Conservation (phyloP, 2,888 invertebrate species). For the Harpagoxenus sublaevis region DNA sequence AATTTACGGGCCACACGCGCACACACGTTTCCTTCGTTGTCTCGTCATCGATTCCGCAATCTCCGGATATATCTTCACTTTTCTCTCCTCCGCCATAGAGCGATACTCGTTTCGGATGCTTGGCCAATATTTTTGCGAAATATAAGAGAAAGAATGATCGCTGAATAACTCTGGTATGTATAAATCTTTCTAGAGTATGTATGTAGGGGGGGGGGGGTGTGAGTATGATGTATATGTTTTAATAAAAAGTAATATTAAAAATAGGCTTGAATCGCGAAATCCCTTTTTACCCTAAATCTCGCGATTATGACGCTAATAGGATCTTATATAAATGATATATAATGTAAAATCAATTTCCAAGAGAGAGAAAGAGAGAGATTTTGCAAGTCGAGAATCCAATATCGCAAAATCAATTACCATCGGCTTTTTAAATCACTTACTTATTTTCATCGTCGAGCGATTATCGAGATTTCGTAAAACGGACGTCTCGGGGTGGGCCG, state of each 20-base stretch:
- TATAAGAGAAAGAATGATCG: background rate
- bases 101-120: slow-evolving; percentile 3
- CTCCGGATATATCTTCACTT: slow-evolving; percentile 18
- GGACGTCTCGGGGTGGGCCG: background rate
- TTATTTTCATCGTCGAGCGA: slow-evolving; percentile 23
- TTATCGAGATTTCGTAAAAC: slow-evolving; percentile 32
- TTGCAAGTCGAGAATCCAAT: slow-evolving; percentile 10
- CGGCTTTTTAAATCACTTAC: slow-evolving; percentile 17
- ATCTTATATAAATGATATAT: background rate
- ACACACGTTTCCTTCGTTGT: background rate
- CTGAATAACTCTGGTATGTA: background rate
- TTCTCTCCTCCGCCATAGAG: background rate
- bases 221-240: background rate
- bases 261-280: background rate
- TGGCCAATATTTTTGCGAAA: background rate
- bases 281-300: background rate
- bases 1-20: slow-evolving; percentile 30
- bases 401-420: slow-evolving; percentile 5
- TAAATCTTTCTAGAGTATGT: background rate
- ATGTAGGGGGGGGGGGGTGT: too few relatives aligned
- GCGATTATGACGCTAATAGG: background rate
- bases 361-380: background rate
- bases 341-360: background rate
- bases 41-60: slow-evolving; percentile 30
- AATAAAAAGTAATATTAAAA: slow-evolving; percentile 14